Base-by-base conservation (phyloP, 2,797 vertebrate genomes). In the Aphelocoma californica region DNA sequence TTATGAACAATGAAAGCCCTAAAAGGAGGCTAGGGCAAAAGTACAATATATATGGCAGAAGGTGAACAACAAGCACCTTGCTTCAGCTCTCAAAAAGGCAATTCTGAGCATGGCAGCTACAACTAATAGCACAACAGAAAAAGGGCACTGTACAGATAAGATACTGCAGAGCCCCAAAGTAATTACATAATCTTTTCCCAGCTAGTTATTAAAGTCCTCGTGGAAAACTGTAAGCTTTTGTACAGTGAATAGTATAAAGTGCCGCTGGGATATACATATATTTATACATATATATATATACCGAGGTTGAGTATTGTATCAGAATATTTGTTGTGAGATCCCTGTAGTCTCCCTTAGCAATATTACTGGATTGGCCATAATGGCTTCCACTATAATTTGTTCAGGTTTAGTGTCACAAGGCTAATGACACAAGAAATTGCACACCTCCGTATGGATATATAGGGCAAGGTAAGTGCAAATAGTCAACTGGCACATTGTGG, bases 171-270 rank as follows among this genome's bases (percentile, higher is more conserved):
- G 97, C 98, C 98, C 98, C 98, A 96, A 96, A 96, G 97, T 98
- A 98, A 98, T 97, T 97, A 98, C 98, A 97, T 97, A 97, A 96
- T 98, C 97, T 97, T 97, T 98, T 97, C 98, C 98, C 98, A 98
- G 98, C 98, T 98, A 96, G 97, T 97, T 97, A 97, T 97, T 97
- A 97, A 98, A 97, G 98, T 98, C 97, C 98, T 98, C 81, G 96
- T 97, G 98, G 98, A 98, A 98, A 98, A 98, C 98, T 97, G 98
- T 98, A 98, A 98, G 98, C 98, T 98, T 98, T 98, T 99, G 98
- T 99, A 99, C 99, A 99, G 98, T 99, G 98, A 99, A 98, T 98
- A 98, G 99, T 99, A 99, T 99, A 99, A 99, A 99, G 99, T 99
- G 99, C 99, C 98, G 99, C 99, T 99, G 98, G 98, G 99, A 98